Evolutionary conservation across 2,888 invertebrate species (phyloP).

Genomic region (Busseola fusca): DNA sequence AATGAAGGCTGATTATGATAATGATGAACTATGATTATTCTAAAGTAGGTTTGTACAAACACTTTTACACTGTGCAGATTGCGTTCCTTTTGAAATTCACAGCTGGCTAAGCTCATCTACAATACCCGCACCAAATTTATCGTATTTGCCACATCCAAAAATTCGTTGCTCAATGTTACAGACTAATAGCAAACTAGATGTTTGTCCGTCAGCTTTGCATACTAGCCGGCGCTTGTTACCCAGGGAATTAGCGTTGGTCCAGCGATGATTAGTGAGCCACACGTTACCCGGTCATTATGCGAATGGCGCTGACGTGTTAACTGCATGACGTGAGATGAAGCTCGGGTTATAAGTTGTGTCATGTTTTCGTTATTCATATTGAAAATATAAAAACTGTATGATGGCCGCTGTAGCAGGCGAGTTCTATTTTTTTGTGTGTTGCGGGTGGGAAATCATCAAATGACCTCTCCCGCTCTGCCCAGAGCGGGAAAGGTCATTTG

Average conservation of each 20-base stretch:
- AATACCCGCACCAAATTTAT: neutral
- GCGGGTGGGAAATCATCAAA: too few species aligned
- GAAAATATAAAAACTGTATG: neutral
- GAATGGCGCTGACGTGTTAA: slow-evolving; percentile 47
- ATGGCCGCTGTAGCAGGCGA: neutral
- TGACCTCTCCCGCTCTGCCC: too few species aligned
- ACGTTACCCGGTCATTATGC: slow-evolving; percentile 45
- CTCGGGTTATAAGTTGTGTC: neutral
- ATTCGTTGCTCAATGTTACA: slow-evolving; percentile 61
- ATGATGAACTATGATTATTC: neutral
- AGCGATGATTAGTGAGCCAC: slow-evolving; percentile 64
- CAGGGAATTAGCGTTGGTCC: slow-evolving; percentile 70
- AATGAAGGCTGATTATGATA: too few species aligned
- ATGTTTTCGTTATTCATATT: neutral
- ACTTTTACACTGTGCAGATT: too few species aligned
- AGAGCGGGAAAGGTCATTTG: too few species aligned
- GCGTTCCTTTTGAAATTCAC: neutral
- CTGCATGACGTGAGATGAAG: slow-evolving; percentile 20
- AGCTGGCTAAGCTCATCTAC: neutral
- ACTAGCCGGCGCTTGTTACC: slow-evolving; percentile 78
- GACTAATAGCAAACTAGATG: slow-evolving; percentile 82
- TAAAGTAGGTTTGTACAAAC: too few species aligned
- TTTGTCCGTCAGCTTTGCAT: slow-evolving; percentile 84
- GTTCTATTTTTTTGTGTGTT: too few species aligned
- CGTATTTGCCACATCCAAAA: slow-evolving; percentile 59